phyloP scores from a whole-genome alignment of 2,888 invertebrate genomes.

The Drosophila meridiana region DNA sequence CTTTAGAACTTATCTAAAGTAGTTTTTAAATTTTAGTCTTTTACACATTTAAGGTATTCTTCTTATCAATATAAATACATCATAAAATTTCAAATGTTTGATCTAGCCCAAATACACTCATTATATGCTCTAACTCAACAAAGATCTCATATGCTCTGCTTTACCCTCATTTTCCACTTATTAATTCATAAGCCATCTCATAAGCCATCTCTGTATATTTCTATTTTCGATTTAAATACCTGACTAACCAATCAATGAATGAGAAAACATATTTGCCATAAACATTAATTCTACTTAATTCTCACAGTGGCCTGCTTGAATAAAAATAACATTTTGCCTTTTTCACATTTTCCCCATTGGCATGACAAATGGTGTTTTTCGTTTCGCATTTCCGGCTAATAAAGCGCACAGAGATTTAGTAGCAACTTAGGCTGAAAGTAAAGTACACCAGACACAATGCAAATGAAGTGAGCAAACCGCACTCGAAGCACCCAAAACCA shows the following conservation, averaged over 20 bases:
- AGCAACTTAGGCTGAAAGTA: background rate
- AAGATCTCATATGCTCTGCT: too few species aligned
- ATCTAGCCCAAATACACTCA: background rate
- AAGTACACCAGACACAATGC: constrained; percentile 7
- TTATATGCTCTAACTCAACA: background rate
- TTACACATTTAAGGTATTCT: too few species aligned
- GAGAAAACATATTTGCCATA: background rate
- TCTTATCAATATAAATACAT: background rate
- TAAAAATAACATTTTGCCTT: constrained; percentile 1
- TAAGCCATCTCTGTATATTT: background rate
- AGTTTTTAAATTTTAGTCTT: too few species aligned
- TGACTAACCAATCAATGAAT: constrained; percentile 11
- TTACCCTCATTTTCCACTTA: background rate
- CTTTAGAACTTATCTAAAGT: too few species aligned
- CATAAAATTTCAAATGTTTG: background rate
- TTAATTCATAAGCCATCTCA: background rate
- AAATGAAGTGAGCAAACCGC: constrained; percentile 4
- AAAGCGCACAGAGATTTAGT: constrained; percentile 32
- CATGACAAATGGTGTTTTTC: constrained; percentile 39
- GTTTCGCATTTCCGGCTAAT: constrained; percentile 26
- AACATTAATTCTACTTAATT: constrained; percentile 1
- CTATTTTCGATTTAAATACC: constrained; percentile 1
- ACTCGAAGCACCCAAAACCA: background rate
- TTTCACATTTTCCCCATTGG: background rate
- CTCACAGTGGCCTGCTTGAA: constrained; percentile 5